Conservation (phyloP, 2,113 vertebrate species). For the Prunella fulvescens region DNA sequence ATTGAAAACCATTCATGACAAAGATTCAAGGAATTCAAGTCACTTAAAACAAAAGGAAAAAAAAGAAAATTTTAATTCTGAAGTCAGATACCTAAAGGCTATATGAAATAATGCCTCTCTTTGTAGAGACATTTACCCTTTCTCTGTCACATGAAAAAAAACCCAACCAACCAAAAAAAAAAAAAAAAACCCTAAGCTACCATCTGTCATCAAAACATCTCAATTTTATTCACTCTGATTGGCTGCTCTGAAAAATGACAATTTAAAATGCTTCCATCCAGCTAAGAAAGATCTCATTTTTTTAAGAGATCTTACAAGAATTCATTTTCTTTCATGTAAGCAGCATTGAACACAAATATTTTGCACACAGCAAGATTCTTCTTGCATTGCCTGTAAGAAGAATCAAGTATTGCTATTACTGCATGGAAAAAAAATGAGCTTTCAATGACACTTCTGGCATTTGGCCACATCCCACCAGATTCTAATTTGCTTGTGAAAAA, state of each 20-base stretch:
- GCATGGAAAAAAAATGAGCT: neutral
- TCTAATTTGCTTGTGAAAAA: neutral
- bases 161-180: neutral
- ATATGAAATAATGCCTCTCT: neutral
- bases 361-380: neutral
- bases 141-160: neutral
- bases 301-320: neutral
- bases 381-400: neutral
- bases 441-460: neutral
- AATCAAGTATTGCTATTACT: neutral
- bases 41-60: neutral
- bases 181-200: neutral
- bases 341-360: neutral
- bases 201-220: neutral
- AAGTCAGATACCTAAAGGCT: neutral
- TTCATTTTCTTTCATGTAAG: neutral
- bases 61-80: neutral
- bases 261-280: neutral
- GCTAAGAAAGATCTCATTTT: neutral
- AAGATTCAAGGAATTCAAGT: neutral
- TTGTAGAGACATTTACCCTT: neutral
- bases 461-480: neutral
- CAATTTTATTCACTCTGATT: neutral
- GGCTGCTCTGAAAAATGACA: neutral
- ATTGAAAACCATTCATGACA: neutral